A percentile compares a stretch with the other conserved stretches of the same genome.
Evolutionary conservation across 2,113 vertebrate species (phyloP).

Genomic region (Cyphomyrus plagiostoma): DNA sequence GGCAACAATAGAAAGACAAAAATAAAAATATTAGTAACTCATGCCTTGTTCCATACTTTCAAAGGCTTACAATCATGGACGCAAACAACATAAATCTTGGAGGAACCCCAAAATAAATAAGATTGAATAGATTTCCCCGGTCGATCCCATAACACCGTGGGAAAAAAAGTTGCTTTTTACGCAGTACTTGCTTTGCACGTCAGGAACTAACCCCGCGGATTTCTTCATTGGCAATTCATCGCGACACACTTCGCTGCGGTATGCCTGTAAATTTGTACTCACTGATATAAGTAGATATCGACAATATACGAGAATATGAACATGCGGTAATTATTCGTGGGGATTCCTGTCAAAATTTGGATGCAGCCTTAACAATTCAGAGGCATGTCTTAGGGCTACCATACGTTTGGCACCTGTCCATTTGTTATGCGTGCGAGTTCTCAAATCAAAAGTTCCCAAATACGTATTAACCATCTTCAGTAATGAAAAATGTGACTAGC

Average conservation of each 20-base stretch:
- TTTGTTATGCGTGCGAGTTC: background rate
- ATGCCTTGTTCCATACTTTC: background rate
- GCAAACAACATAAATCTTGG: background rate
- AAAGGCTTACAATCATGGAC: background rate
- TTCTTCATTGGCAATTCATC: background rate
- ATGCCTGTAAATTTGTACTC: background rate
- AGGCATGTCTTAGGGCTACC: background rate
- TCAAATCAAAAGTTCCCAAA: background rate
- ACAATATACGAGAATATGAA: background rate
- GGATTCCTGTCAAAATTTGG: background rate
- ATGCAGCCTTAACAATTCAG: background rate
- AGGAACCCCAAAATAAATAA: background rate
- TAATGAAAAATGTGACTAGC: background rate
- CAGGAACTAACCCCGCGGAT: background rate
- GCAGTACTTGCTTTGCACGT: background rate
- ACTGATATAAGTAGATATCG: background rate
- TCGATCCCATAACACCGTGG: background rate
- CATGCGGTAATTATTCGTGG: background rate
- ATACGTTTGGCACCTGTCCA: background rate
- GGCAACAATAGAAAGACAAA: conserved; percentile 23
- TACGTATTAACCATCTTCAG: background rate
- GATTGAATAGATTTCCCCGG: background rate
- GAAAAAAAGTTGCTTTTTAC: background rate
- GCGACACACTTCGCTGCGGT: background rate
- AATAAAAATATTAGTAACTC: background rate